phyloP scores from a whole-genome alignment of 1,140 invertebrate genomes.

The Drosophila repleta region DNA sequence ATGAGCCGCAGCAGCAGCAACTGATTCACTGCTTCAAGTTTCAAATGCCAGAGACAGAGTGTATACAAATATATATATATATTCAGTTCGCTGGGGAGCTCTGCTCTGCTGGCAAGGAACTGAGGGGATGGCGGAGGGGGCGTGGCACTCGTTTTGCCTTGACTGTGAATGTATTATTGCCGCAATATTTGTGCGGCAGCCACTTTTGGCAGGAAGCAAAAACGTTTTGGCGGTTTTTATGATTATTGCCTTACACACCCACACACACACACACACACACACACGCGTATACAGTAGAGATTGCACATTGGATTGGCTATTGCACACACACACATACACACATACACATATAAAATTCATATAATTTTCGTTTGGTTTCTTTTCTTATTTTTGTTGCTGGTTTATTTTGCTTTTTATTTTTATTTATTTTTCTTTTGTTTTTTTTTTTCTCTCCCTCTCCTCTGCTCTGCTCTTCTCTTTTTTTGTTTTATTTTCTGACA shows the following conservation, averaged over 20 bases:
- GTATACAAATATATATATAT: not conserved
- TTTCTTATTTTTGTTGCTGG: conserved; percentile 13
- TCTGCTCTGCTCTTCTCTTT: not conserved
- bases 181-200: conserved; percentile 57
- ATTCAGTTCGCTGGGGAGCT: not conserved
- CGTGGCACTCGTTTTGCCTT: conserved; percentile 15
- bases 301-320: conserved; percentile 75
- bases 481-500: conserved; percentile 14
- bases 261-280: conserved; percentile 28
- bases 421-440: conserved; percentile 9
- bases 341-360: conserved; percentile 33
- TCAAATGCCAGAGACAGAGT: conserved; percentile 1
- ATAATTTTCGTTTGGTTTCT: conserved; percentile 46
- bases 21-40: conserved; percentile 12
- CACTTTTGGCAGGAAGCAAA: conserved; percentile 57
- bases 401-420: conserved; percentile 17
- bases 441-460: not conserved
- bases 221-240: conserved; percentile 75
- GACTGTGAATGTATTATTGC: conserved; percentile 60
- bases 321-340: conserved; percentile 49
- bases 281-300: conserved; percentile 30
- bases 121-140: no score
- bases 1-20: conserved; percentile 17
- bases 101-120: not conserved
- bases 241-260: conserved; percentile 67